Conservation (phyloP, 2,888 invertebrate genomes). For the Drosophila lutescens region DNA sequence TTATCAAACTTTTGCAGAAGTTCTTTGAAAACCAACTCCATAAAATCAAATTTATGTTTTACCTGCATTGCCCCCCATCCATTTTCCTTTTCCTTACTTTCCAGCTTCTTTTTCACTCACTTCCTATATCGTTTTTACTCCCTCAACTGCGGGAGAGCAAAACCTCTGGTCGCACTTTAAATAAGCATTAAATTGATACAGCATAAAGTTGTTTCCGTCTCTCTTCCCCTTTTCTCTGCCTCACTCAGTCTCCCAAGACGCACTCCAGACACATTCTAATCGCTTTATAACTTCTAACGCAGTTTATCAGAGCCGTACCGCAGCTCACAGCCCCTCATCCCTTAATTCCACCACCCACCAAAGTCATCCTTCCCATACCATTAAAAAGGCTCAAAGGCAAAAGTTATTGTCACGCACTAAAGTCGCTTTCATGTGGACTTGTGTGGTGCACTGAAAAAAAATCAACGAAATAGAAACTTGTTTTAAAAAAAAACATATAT, state of each 20-base stretch:
- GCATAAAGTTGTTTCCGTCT: conserved; percentile 41
- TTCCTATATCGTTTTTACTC: conserved; percentile 35
- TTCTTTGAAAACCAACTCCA: conserved; percentile 47
- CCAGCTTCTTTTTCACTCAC: conserved; percentile 16
- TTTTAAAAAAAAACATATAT: too few relatives aligned
- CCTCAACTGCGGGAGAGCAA: conserved; percentile 16
- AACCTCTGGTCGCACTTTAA: conserved; percentile 54
- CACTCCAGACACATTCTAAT: conserved; percentile 62
- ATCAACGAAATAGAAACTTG: neutral
- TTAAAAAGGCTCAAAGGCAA: conserved; percentile 53
- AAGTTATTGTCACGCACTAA: conserved; percentile 77
- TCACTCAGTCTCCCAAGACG: conserved; percentile 11
- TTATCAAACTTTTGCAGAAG: conserved; percentile 46
- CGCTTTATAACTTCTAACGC: conserved; percentile 77
- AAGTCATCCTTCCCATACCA: conserved; percentile 15
- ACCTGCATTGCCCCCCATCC: conserved; percentile 49
- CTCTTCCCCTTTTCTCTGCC: neutral
- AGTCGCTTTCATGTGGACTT: conserved; percentile 59
- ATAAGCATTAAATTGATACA: conserved; percentile 75
- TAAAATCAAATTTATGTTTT: conserved; percentile 74
- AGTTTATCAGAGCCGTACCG: conserved; percentile 62
- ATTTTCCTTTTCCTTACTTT: neutral
- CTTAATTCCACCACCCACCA: conserved; percentile 16
- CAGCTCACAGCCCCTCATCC: conserved; percentile 23
- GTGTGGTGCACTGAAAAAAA: conserved; percentile 1